A percentile compares a stretch with the other conserved stretches of the same genome.
Evolutionary conservation across 2,113 vertebrate genomes (phyloP).

Genomic region (Eulemur macaco): DNA sequence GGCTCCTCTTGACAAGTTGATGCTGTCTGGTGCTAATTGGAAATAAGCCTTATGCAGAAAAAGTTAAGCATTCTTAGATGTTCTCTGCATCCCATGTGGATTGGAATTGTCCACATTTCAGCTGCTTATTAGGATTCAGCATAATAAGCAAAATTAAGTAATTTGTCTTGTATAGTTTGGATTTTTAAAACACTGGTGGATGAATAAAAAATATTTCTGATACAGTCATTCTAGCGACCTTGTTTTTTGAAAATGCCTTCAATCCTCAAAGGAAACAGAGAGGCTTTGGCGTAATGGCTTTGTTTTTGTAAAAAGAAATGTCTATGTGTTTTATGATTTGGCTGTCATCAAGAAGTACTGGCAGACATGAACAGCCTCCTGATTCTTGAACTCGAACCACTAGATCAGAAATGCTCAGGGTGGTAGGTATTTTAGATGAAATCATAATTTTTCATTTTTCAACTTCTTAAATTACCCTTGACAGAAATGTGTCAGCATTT

Average conservation of each 20-base stretch:
- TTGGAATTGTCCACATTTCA: neutral
- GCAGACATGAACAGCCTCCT: neutral
- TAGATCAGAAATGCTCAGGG: neutral
- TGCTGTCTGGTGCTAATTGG: neutral
- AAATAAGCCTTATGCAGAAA: neutral
- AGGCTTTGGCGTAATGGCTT: neutral
- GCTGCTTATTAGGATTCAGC: neutral
- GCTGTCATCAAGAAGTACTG: neutral
- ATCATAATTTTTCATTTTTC: neutral
- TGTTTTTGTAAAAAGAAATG: neutral
- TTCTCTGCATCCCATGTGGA: neutral
- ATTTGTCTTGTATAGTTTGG: neutral
- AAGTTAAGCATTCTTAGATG: neutral
- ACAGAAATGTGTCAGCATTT: neutral
- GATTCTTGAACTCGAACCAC: neutral
- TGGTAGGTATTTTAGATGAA: neutral
- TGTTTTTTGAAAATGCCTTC: neutral
- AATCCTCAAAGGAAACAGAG: neutral
- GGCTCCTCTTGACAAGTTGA: neutral
- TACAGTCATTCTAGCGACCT: neutral
- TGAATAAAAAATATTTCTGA: neutral
- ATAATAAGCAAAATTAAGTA: neutral
- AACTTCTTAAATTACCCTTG: constrained; percentile 7
- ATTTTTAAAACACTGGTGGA: constrained; percentile 9
- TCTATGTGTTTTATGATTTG: neutral